Evolutionary conservation across 2,888 invertebrate species (phyloP), one percentile per base, ranked within the genome.

Genomic region (Drosophila demipolita): DNA sequence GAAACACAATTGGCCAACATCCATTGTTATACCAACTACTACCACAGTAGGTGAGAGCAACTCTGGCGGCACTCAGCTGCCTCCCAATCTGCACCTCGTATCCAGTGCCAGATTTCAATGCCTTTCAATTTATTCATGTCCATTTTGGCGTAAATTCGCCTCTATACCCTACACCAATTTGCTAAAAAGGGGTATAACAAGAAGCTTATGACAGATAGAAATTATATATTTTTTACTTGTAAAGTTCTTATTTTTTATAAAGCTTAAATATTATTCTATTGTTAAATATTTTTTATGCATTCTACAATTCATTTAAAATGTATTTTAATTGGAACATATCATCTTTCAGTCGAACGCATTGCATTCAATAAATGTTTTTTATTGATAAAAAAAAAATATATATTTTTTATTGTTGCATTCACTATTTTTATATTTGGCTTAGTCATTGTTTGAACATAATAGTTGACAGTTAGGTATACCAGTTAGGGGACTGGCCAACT

Each of bases 91-190:
- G 8, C 40, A 20, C 20, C 32, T 40, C 29, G 40, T 57, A 42
- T 57, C 67, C 40, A 33, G 54, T 35, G 33, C 40, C 53, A 61
- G 74, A 61, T 71, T 72, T 84, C 77, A 73, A 73, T 86, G 70
- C 72, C 69, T 82, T 73, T 74, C 80, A 86, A 86, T 83, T 78
- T 86, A 88, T 88, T 86, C 86, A 85, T 85, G 80, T 83, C 70
- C 83, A 83, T 78, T 87, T 87, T 83, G 75, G 82, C 78, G 83
- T 83, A 75, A 86, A 80, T 80, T 80, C 76, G 64, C 78, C 78
- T 80, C 54, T 57, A 73, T 68, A 59, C 76, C 64, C 72, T 76
- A 38, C 62, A 54, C 29, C 8, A 33, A 35, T 48, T 26, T 26
- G 0, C 5, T 48, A n/a, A 1, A 35, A 20, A 35, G 8, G 9